phyloP scores from a whole-genome alignment of 2,113 vertebrate species.

The Rhinogobius similis region DNA sequence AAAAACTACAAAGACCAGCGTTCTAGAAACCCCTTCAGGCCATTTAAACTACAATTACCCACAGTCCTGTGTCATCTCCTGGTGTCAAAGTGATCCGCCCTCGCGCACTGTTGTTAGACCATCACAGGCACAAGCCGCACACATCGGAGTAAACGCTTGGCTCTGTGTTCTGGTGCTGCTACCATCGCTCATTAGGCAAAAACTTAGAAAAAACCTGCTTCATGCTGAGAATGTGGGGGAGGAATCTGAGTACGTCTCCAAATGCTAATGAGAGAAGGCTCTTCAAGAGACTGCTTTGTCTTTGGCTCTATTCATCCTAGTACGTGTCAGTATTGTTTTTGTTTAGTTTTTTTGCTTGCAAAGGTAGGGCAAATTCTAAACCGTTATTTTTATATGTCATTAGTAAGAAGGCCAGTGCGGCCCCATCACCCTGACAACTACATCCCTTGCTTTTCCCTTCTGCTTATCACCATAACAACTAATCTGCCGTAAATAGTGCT shows the following conservation, averaged over 20 bases:
- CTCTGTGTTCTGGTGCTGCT: conserved; percentile 32
- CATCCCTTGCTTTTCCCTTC: conserved; percentile 55
- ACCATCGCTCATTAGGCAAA: conserved; percentile 56
- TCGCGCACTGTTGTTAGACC: conserved; percentile 35
- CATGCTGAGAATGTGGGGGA: conserved; percentile 59
- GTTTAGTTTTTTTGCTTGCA: conserved; percentile 13
- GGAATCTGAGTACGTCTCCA: conserved; percentile 58
- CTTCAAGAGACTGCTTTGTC: conserved; percentile 53
- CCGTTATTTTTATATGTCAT: conserved; percentile 72
- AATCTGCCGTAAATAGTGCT: conserved; percentile 71
- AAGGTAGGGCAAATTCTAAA: conserved; percentile 57
- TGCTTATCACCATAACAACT: conserved; percentile 78
- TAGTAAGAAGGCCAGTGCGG: conserved; percentile 64
- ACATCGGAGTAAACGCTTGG: conserved; percentile 25
- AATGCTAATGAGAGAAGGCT: conserved; percentile 62
- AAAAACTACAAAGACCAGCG: conserved; percentile 49
- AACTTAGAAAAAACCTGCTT: conserved; percentile 51
- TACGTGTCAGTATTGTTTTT: conserved; percentile 11
- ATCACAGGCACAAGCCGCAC: conserved; percentile 27
- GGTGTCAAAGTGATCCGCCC: conserved; percentile 29
- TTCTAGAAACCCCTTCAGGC: conserved; percentile 50
- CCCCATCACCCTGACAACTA: conserved; percentile 75
- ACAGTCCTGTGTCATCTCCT: conserved; percentile 33
- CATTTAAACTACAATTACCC: conserved; percentile 54
- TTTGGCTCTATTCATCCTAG: conserved; percentile 38